A percentile compares a stretch with the other conserved stretches of the same genome.
These are phyloP conservation scores for Bimastos eiseni DNA, from an alignment of 2,888 invertebrate species.

Conservation along the genomic window DNA sequence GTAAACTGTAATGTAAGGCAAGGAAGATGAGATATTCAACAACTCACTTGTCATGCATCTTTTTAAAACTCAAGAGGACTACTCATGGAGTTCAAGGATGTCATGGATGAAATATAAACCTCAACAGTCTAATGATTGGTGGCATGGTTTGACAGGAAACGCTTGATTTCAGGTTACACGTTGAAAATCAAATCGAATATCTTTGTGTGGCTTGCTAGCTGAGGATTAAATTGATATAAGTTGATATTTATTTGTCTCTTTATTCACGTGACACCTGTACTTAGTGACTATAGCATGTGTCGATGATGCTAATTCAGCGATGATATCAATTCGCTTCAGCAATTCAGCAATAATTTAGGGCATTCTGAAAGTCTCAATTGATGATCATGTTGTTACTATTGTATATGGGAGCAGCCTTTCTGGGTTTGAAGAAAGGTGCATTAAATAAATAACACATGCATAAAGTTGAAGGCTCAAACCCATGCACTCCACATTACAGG, in stretches of 20 bases:
- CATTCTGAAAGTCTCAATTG: too few relatives aligned
- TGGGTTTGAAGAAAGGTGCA: too few relatives aligned
- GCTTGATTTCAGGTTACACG: background rate
- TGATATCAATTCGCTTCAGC: too few relatives aligned
- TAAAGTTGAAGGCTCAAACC: too few relatives aligned
- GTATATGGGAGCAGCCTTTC: too few relatives aligned
- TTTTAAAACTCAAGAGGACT: background rate
- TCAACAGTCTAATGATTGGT: background rate
- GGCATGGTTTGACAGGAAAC: background rate
- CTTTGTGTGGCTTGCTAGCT: background rate
- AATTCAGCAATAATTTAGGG: too few relatives aligned
- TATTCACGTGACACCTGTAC: background rate
- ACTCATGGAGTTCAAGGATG: background rate
- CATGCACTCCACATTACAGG: too few relatives aligned
- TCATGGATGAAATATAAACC: background rate
- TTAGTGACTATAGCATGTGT: background rate
- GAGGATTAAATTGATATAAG: background rate
- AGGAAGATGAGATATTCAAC: background rate
- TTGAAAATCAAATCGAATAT: background rate
- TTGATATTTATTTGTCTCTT: background rate
- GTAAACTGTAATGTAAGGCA: background rate
- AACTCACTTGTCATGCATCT: background rate
- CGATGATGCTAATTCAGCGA: background rate
- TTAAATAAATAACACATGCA: too few relatives aligned
- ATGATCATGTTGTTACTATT: too few relatives aligned